Conservation (phyloP, 2,888 invertebrate genomes). For the Meghimatium bilineatum region DNA sequence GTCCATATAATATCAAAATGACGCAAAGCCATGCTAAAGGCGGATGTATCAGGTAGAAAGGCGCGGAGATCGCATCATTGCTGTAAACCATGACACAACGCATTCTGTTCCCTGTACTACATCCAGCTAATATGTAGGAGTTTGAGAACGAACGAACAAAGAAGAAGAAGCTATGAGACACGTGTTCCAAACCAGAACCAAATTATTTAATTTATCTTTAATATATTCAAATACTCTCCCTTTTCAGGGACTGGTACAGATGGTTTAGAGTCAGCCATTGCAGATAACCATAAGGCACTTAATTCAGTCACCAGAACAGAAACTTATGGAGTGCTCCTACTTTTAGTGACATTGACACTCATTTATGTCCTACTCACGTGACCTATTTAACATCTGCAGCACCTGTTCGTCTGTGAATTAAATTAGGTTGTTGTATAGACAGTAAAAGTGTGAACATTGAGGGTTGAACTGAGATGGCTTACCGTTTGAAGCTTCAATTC, state of each 20-base stretch:
- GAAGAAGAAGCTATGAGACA: too few species aligned
- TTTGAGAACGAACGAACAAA: too few species aligned
- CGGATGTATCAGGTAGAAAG: too few species aligned
- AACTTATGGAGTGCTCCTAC: background rate
- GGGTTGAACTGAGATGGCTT: background rate
- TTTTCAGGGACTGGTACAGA: constrained; percentile 35
- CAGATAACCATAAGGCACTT: constrained; percentile 19
- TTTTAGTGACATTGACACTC: constrained; percentile 15
- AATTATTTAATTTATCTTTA: too few species aligned
- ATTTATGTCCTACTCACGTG: constrained; percentile 3
- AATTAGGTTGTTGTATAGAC: background rate
- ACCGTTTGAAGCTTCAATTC: background rate
- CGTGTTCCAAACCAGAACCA: too few species aligned
- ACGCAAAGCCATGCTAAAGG: too few species aligned
- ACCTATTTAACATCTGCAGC: background rate
- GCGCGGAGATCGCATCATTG: too few species aligned
- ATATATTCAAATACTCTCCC: background rate
- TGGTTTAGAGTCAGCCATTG: constrained; percentile 1
- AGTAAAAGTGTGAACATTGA: background rate
- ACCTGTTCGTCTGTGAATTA: background rate
- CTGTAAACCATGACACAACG: too few species aligned
- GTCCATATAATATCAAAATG: too few species aligned
- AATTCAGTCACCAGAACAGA: background rate
- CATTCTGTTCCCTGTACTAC: too few species aligned
- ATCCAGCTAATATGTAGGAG: too few species aligned